Evolutionary conservation across 2,797 vertebrate species (phyloP), one percentile per base, ranked within the genome.

Genomic region (Falco cherrug): DNA sequence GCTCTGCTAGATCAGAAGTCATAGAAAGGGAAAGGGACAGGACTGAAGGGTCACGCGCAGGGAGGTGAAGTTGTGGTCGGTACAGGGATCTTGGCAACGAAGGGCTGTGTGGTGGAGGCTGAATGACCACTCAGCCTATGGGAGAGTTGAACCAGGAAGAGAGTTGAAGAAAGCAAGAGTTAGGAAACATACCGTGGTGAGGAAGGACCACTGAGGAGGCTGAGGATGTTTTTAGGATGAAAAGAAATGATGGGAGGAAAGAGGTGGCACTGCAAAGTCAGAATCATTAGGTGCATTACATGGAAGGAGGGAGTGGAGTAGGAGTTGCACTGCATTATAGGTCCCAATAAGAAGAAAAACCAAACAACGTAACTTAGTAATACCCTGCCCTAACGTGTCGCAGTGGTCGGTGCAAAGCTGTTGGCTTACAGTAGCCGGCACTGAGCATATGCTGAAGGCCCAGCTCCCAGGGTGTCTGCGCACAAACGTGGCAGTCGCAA

Each of bases 401-500:
- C 11, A 26, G 54, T 35, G 54, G 22, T 54, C 59, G 0, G 0
- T 54, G 54, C 47, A 48, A 17, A 67, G 11, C 53, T 54, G 54
- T 48, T n/a, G 82, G 31, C 60, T 67, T 48, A 15, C 29, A 11
- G 43, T 16, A 43, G 24, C 59, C 71, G 53, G 35, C 35, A 24
- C 41, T 33, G 84, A 29, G 51, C 48, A 22, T 1, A 1, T 13
- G 10, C 37, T 20, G 33, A 68, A 9, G 1, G 1, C 17, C 54
- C 31, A 16, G 43, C 43, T 21, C 16, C 26, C 6, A 3, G 24
- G 7, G 20, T 53, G 35, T 48, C 61, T 37, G 2, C 0, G 3
- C 28, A 9, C 51, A 43, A 35, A 9, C 3, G 16, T 4, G 16
- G 25, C 11, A 8, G 31, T 24, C 10, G 1, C 2, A 4, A 74